These are phyloP conservation scores for Struthidea cinerea DNA, from an alignment of 2,113 vertebrate species.

Conservation along the genomic window DNA sequence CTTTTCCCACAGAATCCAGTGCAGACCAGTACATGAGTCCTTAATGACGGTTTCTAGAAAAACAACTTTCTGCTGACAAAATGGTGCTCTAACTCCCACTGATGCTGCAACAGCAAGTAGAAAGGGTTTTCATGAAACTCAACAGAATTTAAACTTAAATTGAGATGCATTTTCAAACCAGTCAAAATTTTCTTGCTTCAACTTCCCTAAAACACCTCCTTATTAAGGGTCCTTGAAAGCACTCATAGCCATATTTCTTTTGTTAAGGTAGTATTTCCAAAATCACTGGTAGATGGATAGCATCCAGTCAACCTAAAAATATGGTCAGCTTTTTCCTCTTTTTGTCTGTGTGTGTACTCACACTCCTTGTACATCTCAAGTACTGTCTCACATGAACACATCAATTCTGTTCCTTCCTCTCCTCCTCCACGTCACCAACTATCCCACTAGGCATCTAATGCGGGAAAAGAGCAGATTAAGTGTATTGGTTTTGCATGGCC, in stretches of 20 bases:
- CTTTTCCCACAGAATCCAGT: neutral
- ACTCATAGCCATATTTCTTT: neutral
- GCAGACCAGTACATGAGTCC: neutral
- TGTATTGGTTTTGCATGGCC: neutral
- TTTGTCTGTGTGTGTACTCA: too few relatives aligned
- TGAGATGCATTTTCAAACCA: neutral
- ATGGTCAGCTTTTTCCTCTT: neutral
- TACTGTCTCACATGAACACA: neutral
- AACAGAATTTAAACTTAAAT: neutral
- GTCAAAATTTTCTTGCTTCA: neutral
- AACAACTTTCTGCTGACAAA: conserved; percentile 1
- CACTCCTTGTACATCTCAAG: neutral
- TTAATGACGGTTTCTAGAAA: neutral
- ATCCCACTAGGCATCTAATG: neutral
- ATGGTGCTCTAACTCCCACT: neutral
- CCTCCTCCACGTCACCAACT: neutral
- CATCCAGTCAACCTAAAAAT: neutral
- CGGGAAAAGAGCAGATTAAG: neutral
- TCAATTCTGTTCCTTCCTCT: neutral
- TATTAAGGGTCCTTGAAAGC: neutral
- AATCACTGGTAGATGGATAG: neutral
- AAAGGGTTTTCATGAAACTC: neutral
- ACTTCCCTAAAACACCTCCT: neutral
- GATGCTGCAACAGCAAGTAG: neutral
- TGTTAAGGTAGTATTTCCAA: neutral